Percentiles rank a stretch among this genome's conserved stretches.
Conservation (phyloP, 92 coral and sea anemone species). For the Umimayanthus chanpuru region DNA sequence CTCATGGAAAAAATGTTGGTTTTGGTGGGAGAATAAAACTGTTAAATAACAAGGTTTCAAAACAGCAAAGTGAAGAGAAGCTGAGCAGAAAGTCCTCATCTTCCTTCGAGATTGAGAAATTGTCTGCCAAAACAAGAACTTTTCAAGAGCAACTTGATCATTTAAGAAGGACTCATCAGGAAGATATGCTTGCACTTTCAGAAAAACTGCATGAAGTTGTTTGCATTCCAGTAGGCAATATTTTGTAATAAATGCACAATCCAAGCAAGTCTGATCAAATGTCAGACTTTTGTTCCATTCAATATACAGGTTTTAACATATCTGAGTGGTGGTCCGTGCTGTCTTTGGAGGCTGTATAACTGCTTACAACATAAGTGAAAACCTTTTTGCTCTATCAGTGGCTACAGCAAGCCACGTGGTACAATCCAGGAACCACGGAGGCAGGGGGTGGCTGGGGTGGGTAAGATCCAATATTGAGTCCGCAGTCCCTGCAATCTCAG, state of each 20-base stretch:
- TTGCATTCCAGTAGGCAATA: slow-evolving; percentile 59
- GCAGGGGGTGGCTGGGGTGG: too few species aligned
- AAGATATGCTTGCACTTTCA: slow-evolving; percentile 55
- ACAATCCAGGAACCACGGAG: too few species aligned
- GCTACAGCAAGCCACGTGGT: too few species aligned
- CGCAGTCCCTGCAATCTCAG: too few species aligned
- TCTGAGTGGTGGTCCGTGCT: too few species aligned
- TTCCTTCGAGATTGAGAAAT: slow-evolving; percentile 44
- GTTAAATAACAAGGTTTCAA: slow-evolving; percentile 10
- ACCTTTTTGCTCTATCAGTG: too few species aligned
- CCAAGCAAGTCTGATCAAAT: too few species aligned
- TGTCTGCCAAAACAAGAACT: slow-evolving; percentile 14
- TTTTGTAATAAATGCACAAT: not conserved
- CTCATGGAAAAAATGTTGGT: not conserved
- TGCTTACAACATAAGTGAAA: too few species aligned
- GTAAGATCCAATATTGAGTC: too few species aligned
- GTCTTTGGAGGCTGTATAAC: too few species aligned
- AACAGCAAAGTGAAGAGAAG: slow-evolving; percentile 26
- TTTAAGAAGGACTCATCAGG: slow-evolving; percentile 40
- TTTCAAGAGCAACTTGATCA: slow-evolving; percentile 40
- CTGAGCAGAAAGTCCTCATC: slow-evolving; percentile 17
- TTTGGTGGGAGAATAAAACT: not conserved
- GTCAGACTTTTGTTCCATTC: too few species aligned
- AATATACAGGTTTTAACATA: too few species aligned
- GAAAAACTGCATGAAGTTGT: slow-evolving; percentile 59